These are phyloP conservation scores for Embiotoca jacksoni DNA, from an alignment of 2,113 vertebrate genomes.

Conservation along the genomic window DNA sequence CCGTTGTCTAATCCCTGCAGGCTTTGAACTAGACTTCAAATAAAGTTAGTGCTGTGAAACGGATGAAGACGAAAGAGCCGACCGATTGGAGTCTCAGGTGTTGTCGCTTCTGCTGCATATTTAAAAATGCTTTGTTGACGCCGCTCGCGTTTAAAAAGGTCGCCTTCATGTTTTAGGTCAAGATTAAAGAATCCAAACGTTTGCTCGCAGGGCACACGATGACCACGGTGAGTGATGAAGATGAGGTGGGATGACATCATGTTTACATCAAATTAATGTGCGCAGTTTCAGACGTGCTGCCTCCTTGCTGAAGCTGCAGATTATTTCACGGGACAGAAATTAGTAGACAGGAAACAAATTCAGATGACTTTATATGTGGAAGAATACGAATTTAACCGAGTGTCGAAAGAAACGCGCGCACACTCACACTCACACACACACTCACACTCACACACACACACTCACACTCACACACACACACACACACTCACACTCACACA, in stretches of 20 bases:
- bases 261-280: background rate
- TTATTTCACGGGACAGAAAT: background rate
- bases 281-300: conserved; percentile 6
- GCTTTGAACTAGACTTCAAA: too few relatives aligned
- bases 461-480: too few relatives aligned
- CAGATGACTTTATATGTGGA: background rate
- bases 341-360: conserved; percentile 1
- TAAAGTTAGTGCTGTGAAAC: background rate
- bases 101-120: conserved; percentile 22
- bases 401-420: too few relatives aligned
- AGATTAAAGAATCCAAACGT: background rate
- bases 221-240: background rate
- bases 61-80: background rate
- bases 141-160: background rate
- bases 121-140: background rate
- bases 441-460: too few relatives aligned
- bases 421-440: conserved; percentile 4
- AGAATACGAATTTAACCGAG: conserved; percentile 18
- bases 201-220: background rate
- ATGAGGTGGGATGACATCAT: background rate
- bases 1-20: too few relatives aligned
- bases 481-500: too few relatives aligned
- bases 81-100: background rate
- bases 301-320: background rate
- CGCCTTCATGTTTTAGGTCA: background rate